These are phyloP conservation scores for Pseudomyrmex gracilis DNA, from an alignment of 1,140 invertebrate genomes.

Conservation along the genomic window DNA sequence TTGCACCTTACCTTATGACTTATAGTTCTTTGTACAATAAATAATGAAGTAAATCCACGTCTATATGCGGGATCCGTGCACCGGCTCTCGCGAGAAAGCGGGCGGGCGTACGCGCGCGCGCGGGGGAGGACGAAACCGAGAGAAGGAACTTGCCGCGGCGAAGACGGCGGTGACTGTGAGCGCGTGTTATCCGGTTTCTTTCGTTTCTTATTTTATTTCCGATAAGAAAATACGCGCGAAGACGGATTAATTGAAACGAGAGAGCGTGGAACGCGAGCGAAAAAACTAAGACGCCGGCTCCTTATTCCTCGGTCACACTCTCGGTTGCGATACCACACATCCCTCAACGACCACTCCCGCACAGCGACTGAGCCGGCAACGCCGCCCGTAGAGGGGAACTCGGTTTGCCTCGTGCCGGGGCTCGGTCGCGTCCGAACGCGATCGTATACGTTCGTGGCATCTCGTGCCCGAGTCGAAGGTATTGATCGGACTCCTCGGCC, in stretches of 20 bases:
- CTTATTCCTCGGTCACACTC: constrained; percentile 78
- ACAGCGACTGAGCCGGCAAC: constrained; percentile 84
- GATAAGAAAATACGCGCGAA: constrained; percentile 24
- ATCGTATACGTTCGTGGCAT: constrained; percentile 53
- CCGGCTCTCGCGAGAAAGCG: constrained; percentile 21
- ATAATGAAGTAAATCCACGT: constrained; percentile 80
- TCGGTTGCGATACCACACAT: constrained; percentile 81
- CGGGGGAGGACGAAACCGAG: constrained; percentile 46
- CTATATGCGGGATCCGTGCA: constrained; percentile 49
- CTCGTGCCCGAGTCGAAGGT: constrained; percentile 68
- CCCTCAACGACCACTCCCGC: constrained; percentile 85
- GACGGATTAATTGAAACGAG: constrained; percentile 16
- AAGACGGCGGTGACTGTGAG: neutral
- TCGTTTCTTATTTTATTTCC: constrained; percentile 23
- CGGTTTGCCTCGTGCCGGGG: constrained; percentile 77
- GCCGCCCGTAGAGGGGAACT: constrained; percentile 77
- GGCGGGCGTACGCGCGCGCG: constrained; percentile 8
- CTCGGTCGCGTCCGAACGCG: constrained; percentile 60
- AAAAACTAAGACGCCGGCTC: constrained; percentile 71
- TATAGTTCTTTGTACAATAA: constrained; percentile 83
- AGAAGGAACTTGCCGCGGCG: constrained; percentile 48
- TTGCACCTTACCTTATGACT: constrained; percentile 76
- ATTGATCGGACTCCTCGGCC: constrained; percentile 75
- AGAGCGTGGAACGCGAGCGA: constrained; percentile 69
- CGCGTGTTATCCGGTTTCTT: neutral